These are phyloP conservation scores for Andrena bicolor DNA, from an alignment of 2,888 invertebrate genomes.

Conservation along the genomic window DNA sequence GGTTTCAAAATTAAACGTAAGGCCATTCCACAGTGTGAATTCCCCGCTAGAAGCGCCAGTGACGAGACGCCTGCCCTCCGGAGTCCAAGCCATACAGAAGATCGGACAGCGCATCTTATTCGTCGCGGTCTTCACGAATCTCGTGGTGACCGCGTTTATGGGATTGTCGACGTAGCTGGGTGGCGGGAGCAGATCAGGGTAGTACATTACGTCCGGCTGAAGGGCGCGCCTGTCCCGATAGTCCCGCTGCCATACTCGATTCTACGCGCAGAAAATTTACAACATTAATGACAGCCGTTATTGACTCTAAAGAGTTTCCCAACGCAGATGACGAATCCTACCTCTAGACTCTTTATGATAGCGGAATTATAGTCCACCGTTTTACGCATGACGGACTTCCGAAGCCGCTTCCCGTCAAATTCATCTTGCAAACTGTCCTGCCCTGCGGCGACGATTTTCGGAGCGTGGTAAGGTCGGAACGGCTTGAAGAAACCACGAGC, in stretches of 20 bases:
- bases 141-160: slow-evolving; percentile 97
- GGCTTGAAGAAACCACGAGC: slow-evolving; percentile 85
- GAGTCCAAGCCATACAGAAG: slow-evolving; percentile 99
- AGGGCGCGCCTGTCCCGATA: slow-evolving; percentile 94
- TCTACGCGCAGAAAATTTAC: slow-evolving; percentile 85
- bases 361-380: slow-evolving; percentile 99
- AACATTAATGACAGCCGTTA: neutral
- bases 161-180: slow-evolving; percentile 97
- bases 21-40: slow-evolving; percentile 99
- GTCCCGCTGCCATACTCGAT: slow-evolving; percentile 98
- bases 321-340: slow-evolving; percentile 80
- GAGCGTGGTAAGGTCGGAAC: slow-evolving; percentile 85
- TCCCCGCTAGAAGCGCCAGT: slow-evolving; percentile 99
- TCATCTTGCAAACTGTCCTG: slow-evolving; percentile 89
- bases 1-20: slow-evolving; percentile 99
- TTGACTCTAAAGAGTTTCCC: neutral
- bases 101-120: slow-evolving; percentile 99
- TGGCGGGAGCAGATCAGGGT: slow-evolving; percentile 96
- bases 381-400: slow-evolving; percentile 98
- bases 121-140: slow-evolving; percentile 99
- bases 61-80: slow-evolving; percentile 98
- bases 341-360: slow-evolving; percentile 96
- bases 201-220: slow-evolving; percentile 98
- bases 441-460: slow-evolving; percentile 82
- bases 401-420: slow-evolving; percentile 97